Evolutionary conservation across 2,797 vertebrate species (phyloP), one percentile per base, ranked within the genome.

Genomic region (Cynodonichthys magdalenae): DNA sequence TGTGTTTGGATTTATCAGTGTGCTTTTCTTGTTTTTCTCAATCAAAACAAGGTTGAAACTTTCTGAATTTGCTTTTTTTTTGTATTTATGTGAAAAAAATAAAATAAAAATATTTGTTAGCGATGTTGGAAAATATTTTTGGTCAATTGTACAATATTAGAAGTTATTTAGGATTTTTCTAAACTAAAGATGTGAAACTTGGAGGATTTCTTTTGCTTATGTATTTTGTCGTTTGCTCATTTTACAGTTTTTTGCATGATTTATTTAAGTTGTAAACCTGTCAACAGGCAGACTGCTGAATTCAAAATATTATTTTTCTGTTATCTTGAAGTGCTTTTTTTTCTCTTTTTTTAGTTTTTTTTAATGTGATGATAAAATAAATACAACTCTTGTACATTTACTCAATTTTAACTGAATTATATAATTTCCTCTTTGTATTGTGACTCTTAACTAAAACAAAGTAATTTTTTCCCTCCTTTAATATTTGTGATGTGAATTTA

Each of bases 231-330:
- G 36, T 79, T 62, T 51, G 63, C 75, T 74, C 44, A 77, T 71
- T 79, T 60, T 55, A 56, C 17, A 68, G 75, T 74, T 83, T 82
- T 86, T 75, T 83, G 84, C 67, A 80, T 80, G 63, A 79, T 70
- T 60, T 74, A 76, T 69, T 66, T 45, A 69, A 64, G 19, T 34
- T 76, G 54, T 45, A 67, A 45, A 59, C 65, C 60, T 64, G 41
- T 68, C 48, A 24, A 66, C 34, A 70, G 48, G 76, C 72, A 39
- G 36, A 39, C 36, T 39, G 12, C 61, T 74, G 47, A 71, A 69
- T 79, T 81, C 69, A 50, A 80, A 74, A 55, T 47, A 54, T 76
- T 85, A 62, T 82, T 82, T 76, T 67, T 66, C 75, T 74, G 74
- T 83, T 86, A 80, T 46, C 63, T 83, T 68, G 73, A 36, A 74